phyloP scores from a whole-genome alignment of 2,113 vertebrate species.

The Acanthisitta chloris region DNA sequence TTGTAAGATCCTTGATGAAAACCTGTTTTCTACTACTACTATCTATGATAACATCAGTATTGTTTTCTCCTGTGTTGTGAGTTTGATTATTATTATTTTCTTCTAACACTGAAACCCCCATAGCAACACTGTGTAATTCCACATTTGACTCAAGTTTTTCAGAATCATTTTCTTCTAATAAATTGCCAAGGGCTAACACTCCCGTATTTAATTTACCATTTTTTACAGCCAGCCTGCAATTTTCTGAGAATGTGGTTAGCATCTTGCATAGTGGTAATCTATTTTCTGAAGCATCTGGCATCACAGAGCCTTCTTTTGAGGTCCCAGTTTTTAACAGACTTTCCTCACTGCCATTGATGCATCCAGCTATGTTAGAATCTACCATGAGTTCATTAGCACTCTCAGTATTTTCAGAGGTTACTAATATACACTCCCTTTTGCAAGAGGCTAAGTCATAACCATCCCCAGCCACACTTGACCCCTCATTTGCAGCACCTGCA shows the following conservation, averaged over 20 bases:
- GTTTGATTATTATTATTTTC: background rate
- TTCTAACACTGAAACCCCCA: background rate
- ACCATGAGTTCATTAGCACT: background rate
- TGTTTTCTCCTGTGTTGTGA: background rate
- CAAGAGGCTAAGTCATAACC: background rate
- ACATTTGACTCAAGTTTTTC: background rate
- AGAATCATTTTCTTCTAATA: constrained; percentile 4
- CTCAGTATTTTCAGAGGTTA: background rate
- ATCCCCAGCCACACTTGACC: fast-evolving
- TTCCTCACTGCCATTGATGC: background rate
- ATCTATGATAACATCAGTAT: background rate
- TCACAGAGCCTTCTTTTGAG: background rate
- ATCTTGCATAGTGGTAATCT: background rate
- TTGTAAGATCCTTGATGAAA: constrained; percentile 19
- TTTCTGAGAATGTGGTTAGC: constrained; percentile 26
- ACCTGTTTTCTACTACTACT: background rate
- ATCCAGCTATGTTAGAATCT: background rate
- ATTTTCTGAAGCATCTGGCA: background rate
- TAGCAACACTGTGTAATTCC: background rate
- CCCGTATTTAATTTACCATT: background rate
- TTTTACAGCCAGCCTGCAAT: background rate
- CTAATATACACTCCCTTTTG: background rate
- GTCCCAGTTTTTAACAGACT: background rate
- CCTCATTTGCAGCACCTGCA: background rate
- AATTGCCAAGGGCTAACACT: background rate